Base-by-base conservation (phyloP, 2,797 vertebrate species). In the Sus cebifrons region DNA sequence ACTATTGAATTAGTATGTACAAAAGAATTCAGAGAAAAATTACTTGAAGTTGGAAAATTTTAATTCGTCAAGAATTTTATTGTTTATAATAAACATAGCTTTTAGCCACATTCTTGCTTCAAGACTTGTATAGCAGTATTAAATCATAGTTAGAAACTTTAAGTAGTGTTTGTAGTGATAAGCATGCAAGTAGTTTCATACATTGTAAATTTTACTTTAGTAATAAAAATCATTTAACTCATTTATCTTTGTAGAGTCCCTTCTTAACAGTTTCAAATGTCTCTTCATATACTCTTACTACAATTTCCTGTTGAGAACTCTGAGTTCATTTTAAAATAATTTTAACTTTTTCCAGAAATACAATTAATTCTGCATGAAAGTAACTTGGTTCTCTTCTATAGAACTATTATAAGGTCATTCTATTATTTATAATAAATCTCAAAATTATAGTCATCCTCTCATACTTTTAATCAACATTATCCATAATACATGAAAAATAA, bases 11-110 rank as follows among this genome's bases (percentile, higher is more conserved):
- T 75, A 27, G 0, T 23, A 54, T 81, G 27, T 84, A 88, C 62
- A 78, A 86, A 93, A 77, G 0, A 77, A 68, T 90, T 93, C 49
- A 29, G 81, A 91, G 74, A 83, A 86, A 2, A 86, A 87, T 88
- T 89, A 83, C 52, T 1, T 75, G 6, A 81, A 67, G 15, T 27
- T 95, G 23, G 70, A 96, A 86, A 85, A 9, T 3, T 90, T 96
- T 93, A 96, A 85, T 79, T 92, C 5, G 71, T 95, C 5, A 64
- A 93, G 13, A 10, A 85, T 94, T 77, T 92, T 77, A 84, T 40
- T 95, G 54, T 74, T 77, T 92, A 75, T 87, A 89, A 86, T 60
- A 44, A 95, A 83, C 16, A 70, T 94, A 21, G 1, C 27, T 89
- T 0, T 81, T 64, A 95, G 56, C 21, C 27, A 91, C 23, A 13